A percentile compares a stretch with the other conserved stretches of the same genome.
phyloP scores from a whole-genome alignment of 2,888 invertebrate genomes.

The Polymixis flavicincta region DNA sequence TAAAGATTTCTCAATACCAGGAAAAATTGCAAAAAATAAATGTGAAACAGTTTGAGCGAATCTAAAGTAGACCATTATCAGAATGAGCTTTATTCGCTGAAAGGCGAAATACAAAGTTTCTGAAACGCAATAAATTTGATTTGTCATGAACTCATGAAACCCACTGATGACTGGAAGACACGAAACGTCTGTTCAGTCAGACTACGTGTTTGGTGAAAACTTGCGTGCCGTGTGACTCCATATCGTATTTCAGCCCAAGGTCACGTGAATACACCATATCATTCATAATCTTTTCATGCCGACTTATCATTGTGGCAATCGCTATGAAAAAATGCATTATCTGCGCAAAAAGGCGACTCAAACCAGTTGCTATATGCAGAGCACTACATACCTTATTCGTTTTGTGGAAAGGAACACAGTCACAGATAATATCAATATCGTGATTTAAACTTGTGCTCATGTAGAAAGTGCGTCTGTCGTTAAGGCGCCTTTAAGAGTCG shows the following conservation, averaged over 20 bases:
- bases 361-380: slow-evolving; percentile 47
- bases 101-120: slow-evolving; percentile 56
- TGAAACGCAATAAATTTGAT: slow-evolving; percentile 65
- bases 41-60: slow-evolving; percentile 24
- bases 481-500: slow-evolving; percentile 65
- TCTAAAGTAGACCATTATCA: slow-evolving; percentile 40
- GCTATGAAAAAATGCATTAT: slow-evolving; percentile 32
- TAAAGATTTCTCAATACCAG: slow-evolving; percentile 37
- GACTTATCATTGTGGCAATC: slow-evolving; percentile 28
- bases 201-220: slow-evolving; percentile 64
- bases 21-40: slow-evolving; percentile 29
- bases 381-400: slow-evolving; percentile 47
- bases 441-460: slow-evolving; percentile 67
- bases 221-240: slow-evolving; percentile 61
- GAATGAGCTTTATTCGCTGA: slow-evolving; percentile 44
- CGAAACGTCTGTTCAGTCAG: slow-evolving; percentile 71
- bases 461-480: slow-evolving; percentile 73
- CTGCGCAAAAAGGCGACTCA: slow-evolving; percentile 9
- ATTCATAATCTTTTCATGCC: slow-evolving; percentile 45
- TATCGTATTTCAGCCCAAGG: slow-evolving; percentile 69
- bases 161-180: slow-evolving; percentile 73
- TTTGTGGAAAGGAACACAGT: slow-evolving; percentile 44
- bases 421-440: slow-evolving; percentile 65
- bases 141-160: slow-evolving; percentile 71
- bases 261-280: slow-evolving; percentile 51